phyloP scores from a whole-genome alignment of 2,888 invertebrate genomes.

The Drosophila emarginata region DNA sequence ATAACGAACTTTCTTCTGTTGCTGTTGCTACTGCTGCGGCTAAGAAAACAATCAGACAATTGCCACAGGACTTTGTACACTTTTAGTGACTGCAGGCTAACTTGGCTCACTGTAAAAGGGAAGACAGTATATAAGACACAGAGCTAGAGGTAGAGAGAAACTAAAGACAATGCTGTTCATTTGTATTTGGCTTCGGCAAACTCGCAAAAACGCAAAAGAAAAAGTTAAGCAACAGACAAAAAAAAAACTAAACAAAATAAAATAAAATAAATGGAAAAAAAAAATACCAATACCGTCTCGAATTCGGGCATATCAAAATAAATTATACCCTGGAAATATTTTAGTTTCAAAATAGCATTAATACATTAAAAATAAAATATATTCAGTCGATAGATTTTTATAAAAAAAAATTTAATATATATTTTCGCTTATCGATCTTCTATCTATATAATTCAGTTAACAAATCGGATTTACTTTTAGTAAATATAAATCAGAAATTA shows the following conservation, averaged over 20 bases:
- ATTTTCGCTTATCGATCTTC: too few species aligned
- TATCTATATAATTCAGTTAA: too few species aligned
- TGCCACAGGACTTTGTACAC: conserved; percentile 70
- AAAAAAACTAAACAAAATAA: conserved; percentile 10
- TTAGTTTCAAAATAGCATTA: too few species aligned
- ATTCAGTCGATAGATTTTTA: too few species aligned
- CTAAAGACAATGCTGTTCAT: conserved; percentile 66
- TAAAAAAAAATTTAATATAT: too few species aligned
- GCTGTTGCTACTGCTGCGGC: conserved; percentile 47
- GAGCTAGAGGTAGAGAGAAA: conserved; percentile 8
- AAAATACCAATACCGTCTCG: background rate
- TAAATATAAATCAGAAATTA: too few species aligned
- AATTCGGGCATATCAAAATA: too few species aligned
- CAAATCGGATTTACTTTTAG: too few species aligned
- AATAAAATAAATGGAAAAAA: conserved; percentile 34
- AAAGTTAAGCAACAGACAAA: conserved; percentile 37
- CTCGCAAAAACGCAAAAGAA: conserved; percentile 64
- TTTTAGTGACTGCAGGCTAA: conserved; percentile 53
- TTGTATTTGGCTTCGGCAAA: conserved; percentile 72
- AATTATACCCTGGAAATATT: too few species aligned
- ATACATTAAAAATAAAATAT: too few species aligned
- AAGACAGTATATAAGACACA: background rate
- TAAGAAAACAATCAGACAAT: conserved; percentile 75
- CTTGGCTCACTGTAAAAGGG: conserved; percentile 29
- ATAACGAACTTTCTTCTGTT: conserved; percentile 66